Conservation (phyloP, 2,113 vertebrate genomes). For the Chloropsis hardwickii region DNA sequence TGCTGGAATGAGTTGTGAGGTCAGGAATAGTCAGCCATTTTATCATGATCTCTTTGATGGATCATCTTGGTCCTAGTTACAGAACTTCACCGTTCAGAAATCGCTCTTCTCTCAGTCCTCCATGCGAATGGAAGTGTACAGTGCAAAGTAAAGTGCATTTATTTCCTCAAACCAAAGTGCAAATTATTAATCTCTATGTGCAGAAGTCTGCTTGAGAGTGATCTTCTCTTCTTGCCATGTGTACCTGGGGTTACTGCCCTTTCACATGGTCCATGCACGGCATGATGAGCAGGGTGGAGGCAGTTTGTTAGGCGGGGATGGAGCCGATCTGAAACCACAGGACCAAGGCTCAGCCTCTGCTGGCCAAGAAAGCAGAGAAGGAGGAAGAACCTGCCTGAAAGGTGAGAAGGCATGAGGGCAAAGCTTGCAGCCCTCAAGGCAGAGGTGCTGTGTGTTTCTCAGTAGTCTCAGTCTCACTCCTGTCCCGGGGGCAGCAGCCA, state of each 20-base stretch:
- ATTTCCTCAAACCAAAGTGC: background rate
- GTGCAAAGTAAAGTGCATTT: background rate
- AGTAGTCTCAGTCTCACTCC: background rate
- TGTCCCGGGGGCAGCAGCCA: background rate
- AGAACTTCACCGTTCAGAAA: background rate
- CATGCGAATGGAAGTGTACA: background rate
- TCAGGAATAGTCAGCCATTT: background rate
- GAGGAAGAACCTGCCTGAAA: background rate
- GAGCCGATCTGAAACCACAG: background rate
- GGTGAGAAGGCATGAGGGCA: background rate
- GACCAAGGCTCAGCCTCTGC: background rate
- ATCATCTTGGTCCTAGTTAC: background rate
- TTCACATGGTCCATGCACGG: accelerated
- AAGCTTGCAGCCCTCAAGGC: background rate
- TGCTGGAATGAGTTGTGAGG: background rate
- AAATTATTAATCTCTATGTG: background rate
- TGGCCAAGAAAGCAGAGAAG: background rate
- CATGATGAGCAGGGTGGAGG: background rate
- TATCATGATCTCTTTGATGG: background rate
- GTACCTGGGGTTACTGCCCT: background rate
- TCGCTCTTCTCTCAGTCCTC: background rate
- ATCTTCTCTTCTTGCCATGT: background rate
- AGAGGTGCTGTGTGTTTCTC: background rate
- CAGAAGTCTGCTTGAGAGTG: background rate
- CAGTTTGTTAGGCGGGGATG: background rate